A percentile compares a stretch with the other conserved stretches of the same genome.
phyloP scores from a whole-genome alignment of 2,113 vertebrate species.

The Sapayoa aenigma region DNA sequence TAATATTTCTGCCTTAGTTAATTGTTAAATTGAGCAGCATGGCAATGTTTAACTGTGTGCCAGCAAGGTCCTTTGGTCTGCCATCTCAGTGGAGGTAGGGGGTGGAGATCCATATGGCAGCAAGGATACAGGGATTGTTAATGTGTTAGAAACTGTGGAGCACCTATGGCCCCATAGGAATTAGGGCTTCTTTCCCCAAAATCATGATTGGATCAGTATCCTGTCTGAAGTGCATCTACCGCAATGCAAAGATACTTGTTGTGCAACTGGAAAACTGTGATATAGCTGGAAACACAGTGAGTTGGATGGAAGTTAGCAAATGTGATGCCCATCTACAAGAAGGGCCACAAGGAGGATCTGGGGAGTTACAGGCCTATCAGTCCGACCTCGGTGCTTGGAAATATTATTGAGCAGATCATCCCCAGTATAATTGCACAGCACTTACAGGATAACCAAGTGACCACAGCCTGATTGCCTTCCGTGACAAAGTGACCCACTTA shows the following conservation, averaged over 20 bases:
- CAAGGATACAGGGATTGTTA: neutral
- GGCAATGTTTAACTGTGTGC: neutral
- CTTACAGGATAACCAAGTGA: neutral
- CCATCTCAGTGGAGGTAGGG: neutral
- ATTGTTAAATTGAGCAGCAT: neutral
- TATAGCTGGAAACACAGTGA: neutral
- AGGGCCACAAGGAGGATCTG: neutral
- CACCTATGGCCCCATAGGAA: neutral
- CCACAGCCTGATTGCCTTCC: neutral
- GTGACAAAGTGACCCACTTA: neutral
- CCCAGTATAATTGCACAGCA: neutral
- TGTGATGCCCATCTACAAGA: neutral
- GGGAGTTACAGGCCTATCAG: neutral
- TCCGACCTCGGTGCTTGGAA: neutral
- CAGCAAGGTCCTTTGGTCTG: neutral
- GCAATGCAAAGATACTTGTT: neutral
- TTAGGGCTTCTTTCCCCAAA: neutral
- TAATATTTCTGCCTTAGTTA: neutral
- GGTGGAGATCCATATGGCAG: neutral
- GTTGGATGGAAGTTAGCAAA: neutral
- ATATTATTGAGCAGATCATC: neutral
- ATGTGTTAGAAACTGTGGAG: neutral
- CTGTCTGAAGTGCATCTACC: neutral
- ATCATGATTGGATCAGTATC: neutral
- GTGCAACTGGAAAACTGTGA: neutral